Evolutionary conservation across 2,888 invertebrate genomes (phyloP).

Genomic region (Parnassius mnemosyne): DNA sequence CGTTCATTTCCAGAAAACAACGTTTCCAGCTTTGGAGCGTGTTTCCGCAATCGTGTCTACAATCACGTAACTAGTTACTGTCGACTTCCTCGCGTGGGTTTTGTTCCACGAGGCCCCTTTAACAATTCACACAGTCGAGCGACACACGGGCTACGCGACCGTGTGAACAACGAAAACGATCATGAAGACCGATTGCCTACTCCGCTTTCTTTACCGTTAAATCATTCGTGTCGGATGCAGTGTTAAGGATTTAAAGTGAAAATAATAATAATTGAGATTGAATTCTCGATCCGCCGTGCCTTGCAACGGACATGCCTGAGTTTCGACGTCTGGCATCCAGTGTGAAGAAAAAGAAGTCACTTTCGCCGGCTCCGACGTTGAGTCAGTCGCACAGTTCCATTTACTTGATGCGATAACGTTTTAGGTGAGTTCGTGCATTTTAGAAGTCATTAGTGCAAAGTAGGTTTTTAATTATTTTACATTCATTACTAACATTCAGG

Average conservation of each 20-base stretch:
- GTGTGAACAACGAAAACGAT: constrained; percentile 44
- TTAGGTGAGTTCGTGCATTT: constrained; percentile 67
- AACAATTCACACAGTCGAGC: constrained; percentile 39
- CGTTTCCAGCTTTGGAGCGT: constrained; percentile 29
- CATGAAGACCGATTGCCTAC: constrained; percentile 33
- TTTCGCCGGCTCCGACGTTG: constrained; percentile 52
- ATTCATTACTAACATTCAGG: constrained; percentile 37
- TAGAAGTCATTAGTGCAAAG: constrained; percentile 54
- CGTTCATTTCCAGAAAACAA: constrained; percentile 36
- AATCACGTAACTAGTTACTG: constrained; percentile 40
- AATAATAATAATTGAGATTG: constrained; percentile 40
- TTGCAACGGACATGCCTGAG: constrained; percentile 74
- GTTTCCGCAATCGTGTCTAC: constrained; percentile 36
- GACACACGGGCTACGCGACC: constrained; percentile 51
- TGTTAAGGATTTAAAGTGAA: constrained; percentile 64
- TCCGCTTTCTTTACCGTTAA: constrained; percentile 28
- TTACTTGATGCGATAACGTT: constrained; percentile 75
- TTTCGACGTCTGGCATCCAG: constrained; percentile 67
- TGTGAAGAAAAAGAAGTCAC: constrained; percentile 74
- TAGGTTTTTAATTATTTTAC: constrained; percentile 39
- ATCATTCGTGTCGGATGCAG: constrained; percentile 54
- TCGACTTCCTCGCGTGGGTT: constrained; percentile 61
- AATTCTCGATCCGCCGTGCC: constrained; percentile 49
- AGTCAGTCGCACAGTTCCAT: constrained; percentile 59
- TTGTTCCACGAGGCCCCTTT: constrained; percentile 35